Conservation (phyloP, 2,888 invertebrate genomes). For the Apodemia zela region DNA sequence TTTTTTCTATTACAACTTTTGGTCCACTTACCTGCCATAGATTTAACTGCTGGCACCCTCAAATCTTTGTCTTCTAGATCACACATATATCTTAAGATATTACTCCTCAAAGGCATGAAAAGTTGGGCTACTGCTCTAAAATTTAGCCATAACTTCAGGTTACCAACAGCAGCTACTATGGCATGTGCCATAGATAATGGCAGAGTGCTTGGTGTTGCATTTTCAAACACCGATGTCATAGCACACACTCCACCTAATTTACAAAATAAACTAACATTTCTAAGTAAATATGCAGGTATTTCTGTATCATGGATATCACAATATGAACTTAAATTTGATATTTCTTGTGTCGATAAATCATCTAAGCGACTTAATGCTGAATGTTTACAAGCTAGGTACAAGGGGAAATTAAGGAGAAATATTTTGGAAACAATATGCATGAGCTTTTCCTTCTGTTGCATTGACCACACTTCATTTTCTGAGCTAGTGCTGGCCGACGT, state of each 20-base stretch:
- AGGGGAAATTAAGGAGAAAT: slow-evolving; percentile 93
- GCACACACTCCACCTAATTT: slow-evolving; percentile 93
- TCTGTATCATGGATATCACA: slow-evolving; percentile 97
- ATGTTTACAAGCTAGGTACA: slow-evolving; percentile 93
- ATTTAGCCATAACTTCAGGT: slow-evolving; percentile 96
- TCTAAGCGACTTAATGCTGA: slow-evolving; percentile 89
- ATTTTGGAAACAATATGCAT: slow-evolving; percentile 92
- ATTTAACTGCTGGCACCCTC: slow-evolving; percentile 91
- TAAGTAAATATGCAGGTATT: slow-evolving; percentile 92
- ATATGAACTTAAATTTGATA: slow-evolving; percentile 87
- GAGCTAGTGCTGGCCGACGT: slow-evolving; percentile 44
- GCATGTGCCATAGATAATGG: slow-evolving; percentile 95
- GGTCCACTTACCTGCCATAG: slow-evolving; percentile 88
- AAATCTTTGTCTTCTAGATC: slow-evolving; percentile 94
- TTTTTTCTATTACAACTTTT: background rate
- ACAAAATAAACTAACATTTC: slow-evolving; percentile 96
- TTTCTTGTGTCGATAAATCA: slow-evolving; percentile 92
- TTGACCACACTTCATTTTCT: slow-evolving; percentile 82
- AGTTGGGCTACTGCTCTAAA: slow-evolving; percentile 93
- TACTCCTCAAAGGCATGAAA: slow-evolving; percentile 92
- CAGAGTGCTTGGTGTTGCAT: slow-evolving; percentile 85
- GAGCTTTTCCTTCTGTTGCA: slow-evolving; percentile 93
- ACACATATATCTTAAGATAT: slow-evolving; percentile 96
- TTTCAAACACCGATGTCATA: slow-evolving; percentile 92
- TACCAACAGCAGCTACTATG: slow-evolving; percentile 94